These are phyloP conservation scores for Drosophila gaucha DNA, from an alignment of 2,888 invertebrate species.

Conservation along the genomic window DNA sequence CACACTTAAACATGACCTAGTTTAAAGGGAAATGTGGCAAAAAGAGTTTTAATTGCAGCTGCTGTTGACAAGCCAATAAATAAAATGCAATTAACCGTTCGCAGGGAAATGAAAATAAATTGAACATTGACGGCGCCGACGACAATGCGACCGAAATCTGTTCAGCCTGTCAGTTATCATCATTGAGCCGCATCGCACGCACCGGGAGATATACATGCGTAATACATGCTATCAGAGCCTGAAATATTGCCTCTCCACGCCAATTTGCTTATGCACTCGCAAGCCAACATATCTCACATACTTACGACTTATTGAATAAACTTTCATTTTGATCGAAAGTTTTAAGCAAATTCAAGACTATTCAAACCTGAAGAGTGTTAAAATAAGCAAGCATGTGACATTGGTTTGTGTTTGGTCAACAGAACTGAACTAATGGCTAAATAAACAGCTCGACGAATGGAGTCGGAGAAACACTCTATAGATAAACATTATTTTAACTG, in stretches of 20 bases:
- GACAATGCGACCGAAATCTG: constrained; percentile 45
- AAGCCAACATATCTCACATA: constrained; percentile 5
- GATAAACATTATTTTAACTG: constrained; percentile 16
- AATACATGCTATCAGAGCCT: neutral
- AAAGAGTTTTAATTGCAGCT: constrained; percentile 61
- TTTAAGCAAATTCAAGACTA: neutral
- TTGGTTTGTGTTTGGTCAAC: constrained; percentile 2
- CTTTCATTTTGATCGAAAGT: too few relatives aligned
- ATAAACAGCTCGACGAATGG: constrained; percentile 5
- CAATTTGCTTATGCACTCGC: constrained; percentile 6
- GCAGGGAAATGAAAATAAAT: constrained; percentile 72
- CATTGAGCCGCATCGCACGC: neutral
- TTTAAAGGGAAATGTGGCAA: constrained; percentile 22
- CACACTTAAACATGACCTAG: constrained; percentile 46
- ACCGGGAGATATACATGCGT: constrained; percentile 1
- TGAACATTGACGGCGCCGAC: constrained; percentile 61
- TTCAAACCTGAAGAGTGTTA: neutral
- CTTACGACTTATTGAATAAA: constrained; percentile 1
- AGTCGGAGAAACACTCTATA: neutral
- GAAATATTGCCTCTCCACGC: neutral
- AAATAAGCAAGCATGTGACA: constrained; percentile 2
- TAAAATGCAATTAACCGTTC: constrained; percentile 75
- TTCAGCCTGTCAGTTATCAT: constrained; percentile 21
- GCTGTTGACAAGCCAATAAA: constrained; percentile 78
- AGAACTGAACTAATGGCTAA: constrained; percentile 20